Percentiles rank a stretch among this genome's conserved stretches.
These are phyloP conservation scores for Antechinus stuartii DNA, from an alignment of 2,113 vertebrate species.

Conservation along the genomic window DNA sequence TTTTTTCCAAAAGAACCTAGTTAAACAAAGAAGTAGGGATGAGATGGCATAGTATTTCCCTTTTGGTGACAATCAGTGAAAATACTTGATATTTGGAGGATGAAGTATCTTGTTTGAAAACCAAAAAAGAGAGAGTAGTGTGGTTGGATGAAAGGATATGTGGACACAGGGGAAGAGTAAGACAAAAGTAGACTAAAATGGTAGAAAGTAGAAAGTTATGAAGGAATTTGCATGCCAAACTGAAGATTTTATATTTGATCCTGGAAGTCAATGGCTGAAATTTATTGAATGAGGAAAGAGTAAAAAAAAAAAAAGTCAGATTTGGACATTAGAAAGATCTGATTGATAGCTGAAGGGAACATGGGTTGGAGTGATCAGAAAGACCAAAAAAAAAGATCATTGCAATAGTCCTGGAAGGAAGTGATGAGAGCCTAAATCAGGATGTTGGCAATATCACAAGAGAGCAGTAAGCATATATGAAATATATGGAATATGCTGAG, in stretches of 20 bases:
- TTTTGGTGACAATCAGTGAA: too few relatives aligned
- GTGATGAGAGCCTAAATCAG: not conserved
- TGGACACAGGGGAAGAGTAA: not conserved
- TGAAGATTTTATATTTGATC: not conserved
- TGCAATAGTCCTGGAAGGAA: not conserved
- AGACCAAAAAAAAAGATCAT: not conserved
- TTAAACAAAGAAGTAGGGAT: too few relatives aligned
- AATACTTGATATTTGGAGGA: too few relatives aligned
- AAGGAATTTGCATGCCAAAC: not conserved
- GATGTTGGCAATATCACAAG: not conserved
- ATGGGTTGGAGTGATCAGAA: not conserved
- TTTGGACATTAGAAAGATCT: not conserved
- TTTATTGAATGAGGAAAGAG: not conserved
- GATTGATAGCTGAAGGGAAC: not conserved
- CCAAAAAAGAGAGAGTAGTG: not conserved
- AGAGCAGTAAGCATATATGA: not conserved
- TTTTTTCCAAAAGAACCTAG: too few relatives aligned
- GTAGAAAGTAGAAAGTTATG: not conserved
- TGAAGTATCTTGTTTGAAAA: not conserved
- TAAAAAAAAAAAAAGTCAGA: not conserved
- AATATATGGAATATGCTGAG: not conserved
- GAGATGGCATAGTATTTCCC: too few relatives aligned
- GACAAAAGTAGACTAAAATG: not conserved
- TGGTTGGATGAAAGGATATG: not conserved
- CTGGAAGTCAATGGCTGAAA: not conserved